phyloP scores from a whole-genome alignment of 2,888 invertebrate genomes.

The Lacanobia oleracea region DNA sequence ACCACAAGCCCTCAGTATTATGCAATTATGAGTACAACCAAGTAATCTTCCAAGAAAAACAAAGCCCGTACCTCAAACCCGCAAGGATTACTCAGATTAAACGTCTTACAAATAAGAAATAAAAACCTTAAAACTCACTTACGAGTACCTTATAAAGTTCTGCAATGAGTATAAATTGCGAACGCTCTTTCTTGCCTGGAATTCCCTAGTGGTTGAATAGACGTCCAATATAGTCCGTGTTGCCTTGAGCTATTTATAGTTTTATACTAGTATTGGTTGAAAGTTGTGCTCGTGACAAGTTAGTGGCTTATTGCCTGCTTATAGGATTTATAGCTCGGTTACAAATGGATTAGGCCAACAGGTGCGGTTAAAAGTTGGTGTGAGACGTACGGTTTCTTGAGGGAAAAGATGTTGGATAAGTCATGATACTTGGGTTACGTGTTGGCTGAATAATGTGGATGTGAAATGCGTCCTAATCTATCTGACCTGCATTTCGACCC shows the following conservation, averaged over 20 bases:
- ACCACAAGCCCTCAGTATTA: too few relatives aligned
- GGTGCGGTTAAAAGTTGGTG: conserved; percentile 29
- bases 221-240: conserved; percentile 44
- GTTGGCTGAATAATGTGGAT: too few relatives aligned
- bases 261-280: conserved; percentile 22
- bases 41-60: neutral
- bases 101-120: conserved; percentile 35
- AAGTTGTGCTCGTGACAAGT: conserved; percentile 48
- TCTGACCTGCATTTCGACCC: too few relatives aligned
- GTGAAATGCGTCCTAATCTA: too few relatives aligned
- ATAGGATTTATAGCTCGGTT: conserved; percentile 30
- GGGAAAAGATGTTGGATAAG: neutral
- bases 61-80: neutral
- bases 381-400: conserved; percentile 1
- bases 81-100: conserved; percentile 32
- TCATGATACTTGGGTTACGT: neutral
- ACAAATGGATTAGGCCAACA: conserved; percentile 48
- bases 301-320: conserved; percentile 47
- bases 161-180: conserved; percentile 58
- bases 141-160: conserved; percentile 45
- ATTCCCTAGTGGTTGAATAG: conserved; percentile 45
- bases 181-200: conserved; percentile 38
- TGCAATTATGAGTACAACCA: neutral
- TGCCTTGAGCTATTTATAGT: conserved; percentile 47
- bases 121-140: conserved; percentile 45